Percentiles rank a stretch among this genome's conserved stretches.
Evolutionary conservation across 2,888 invertebrate species (phyloP).

Genomic region (Liodrosophila aerea): DNA sequence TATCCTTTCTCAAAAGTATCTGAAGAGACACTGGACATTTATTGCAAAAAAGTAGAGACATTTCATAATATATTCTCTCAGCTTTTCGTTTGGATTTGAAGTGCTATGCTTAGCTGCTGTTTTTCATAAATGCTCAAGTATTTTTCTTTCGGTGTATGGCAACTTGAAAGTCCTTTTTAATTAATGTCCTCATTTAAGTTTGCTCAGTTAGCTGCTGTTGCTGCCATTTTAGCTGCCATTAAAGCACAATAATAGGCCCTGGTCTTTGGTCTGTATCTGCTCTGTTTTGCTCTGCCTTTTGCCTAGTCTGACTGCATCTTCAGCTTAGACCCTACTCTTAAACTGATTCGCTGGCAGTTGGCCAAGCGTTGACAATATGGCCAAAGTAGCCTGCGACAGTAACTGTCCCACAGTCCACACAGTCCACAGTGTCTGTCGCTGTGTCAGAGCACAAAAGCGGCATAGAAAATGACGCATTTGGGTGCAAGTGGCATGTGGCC

Average conservation of each 20-base stretch:
- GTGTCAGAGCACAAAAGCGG: conserved; percentile 47
- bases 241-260: conserved; percentile 66
- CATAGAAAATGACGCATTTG: conserved; percentile 76
- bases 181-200: conserved; percentile 47
- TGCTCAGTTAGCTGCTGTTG: conserved; percentile 32
- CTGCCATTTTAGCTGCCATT: conserved; percentile 69
- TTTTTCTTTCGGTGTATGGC: conserved; percentile 18
- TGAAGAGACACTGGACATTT: neutral
- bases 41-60: neutral
- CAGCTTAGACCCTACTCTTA: conserved; percentile 8
- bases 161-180: conserved; percentile 43
- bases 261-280: neutral
- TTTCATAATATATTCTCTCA: neutral
- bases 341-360: conserved; percentile 52
- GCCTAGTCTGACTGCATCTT: conserved; percentile 28
- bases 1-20: neutral
- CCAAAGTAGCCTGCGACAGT: conserved; percentile 58
- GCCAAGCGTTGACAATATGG: conserved; percentile 72
- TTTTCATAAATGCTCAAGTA: conserved; percentile 2
- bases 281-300: neutral
- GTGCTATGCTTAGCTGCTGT: too few relatives aligned
- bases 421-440: conserved; percentile 23
- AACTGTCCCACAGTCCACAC: too few relatives aligned
- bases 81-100: neutral
- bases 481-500: conserved; percentile 78